Evolutionary conservation across 2,113 vertebrate species (phyloP).

Genomic region (Hemibagrus wyckioides): DNA sequence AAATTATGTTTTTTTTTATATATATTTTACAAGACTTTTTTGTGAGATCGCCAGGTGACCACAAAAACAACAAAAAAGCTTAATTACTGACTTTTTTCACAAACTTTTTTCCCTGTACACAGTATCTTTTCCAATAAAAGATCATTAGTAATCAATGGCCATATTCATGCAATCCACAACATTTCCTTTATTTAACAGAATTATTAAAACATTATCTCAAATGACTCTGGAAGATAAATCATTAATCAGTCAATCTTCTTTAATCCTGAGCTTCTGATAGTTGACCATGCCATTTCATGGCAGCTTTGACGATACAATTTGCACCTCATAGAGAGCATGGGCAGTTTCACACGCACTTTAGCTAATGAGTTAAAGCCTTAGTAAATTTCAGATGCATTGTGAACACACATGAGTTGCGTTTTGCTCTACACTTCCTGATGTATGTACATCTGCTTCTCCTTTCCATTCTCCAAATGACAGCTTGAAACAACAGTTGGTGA

Average conservation of each 20-base stretch:
- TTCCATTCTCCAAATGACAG: slow-evolving; percentile 39
- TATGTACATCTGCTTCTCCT: neutral
- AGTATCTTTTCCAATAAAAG: neutral
- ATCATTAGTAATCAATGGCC: neutral
- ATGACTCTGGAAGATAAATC: neutral
- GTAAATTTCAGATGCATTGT: neutral
- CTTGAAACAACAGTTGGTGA: slow-evolving; percentile 33
- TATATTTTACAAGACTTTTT: neutral
- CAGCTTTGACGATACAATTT: neutral
- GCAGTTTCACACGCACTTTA: neutral
- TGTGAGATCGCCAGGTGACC: neutral
- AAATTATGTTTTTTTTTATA: neutral
- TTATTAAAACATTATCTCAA: neutral
- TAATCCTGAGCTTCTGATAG: neutral
- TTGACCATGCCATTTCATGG: neutral
- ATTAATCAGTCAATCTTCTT: neutral
- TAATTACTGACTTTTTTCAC: neutral
- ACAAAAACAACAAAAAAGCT: neutral
- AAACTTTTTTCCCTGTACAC: neutral
- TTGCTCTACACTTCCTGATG: neutral
- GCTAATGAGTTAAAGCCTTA: slow-evolving; percentile 41
- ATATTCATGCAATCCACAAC: neutral
- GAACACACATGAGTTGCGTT: neutral
- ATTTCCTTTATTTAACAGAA: neutral
- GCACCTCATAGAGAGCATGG: neutral